Conservation (phyloP, 2,888 invertebrate genomes). For the Pelosia muscerda region DNA sequence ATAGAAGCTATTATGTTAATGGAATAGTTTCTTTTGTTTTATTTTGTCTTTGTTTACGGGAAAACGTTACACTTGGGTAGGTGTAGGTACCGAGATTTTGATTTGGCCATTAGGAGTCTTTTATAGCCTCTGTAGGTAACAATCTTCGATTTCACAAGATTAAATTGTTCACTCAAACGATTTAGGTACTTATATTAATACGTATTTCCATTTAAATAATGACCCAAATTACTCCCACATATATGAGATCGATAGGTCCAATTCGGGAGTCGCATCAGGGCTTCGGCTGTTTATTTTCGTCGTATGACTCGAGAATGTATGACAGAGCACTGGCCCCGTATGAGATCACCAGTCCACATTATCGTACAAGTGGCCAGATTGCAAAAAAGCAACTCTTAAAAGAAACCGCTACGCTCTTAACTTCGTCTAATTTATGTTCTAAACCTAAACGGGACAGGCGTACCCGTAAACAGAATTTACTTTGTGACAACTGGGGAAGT, state of each 20-base stretch:
- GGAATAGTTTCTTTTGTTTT: too few species aligned
- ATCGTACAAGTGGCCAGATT: constrained; percentile 46
- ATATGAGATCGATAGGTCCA: constrained; percentile 57
- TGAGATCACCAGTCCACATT: constrained; percentile 79
- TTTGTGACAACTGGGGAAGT: too few species aligned
- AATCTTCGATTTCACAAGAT: neutral
- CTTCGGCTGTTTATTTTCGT: constrained; percentile 73
- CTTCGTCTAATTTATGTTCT: constrained; percentile 25
- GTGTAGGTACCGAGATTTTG: neutral
- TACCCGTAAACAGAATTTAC: too few species aligned
- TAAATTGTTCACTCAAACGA: neutral
- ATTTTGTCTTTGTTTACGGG: too few species aligned
- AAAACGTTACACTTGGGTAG: neutral
- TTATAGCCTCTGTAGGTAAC: neutral
- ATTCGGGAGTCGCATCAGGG: constrained; percentile 69
- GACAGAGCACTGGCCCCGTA: constrained; percentile 66
- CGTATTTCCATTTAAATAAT: constrained; percentile 41
- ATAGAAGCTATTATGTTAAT: too few species aligned
- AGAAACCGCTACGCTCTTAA: constrained; percentile 28
- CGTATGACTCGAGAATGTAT: constrained; percentile 72
- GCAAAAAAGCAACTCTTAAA: constrained; percentile 33
- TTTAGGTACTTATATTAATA: neutral
- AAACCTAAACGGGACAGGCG: constrained; percentile 33
- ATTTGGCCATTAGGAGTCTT: neutral
- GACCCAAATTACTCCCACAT: constrained; percentile 62